Base-by-base conservation (phyloP, 2,797 vertebrate genomes). In the Uromys caudimaculatus region DNA sequence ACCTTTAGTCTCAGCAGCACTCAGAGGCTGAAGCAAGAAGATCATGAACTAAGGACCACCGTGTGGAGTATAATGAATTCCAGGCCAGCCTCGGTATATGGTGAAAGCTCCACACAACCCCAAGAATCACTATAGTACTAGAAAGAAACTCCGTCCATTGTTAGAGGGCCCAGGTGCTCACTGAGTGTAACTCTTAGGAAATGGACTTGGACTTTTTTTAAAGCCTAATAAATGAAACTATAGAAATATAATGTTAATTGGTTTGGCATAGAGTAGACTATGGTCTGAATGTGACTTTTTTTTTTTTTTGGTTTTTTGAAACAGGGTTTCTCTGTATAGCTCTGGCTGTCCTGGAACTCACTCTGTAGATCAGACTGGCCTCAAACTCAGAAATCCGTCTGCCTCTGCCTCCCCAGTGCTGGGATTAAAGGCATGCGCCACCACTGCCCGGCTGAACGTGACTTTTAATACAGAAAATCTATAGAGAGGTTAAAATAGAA, bases 401-500 rank as follows among this genome's bases (percentile, higher is more conserved):
- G n/a, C n/a, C n/a, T n/a, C n/a, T n/a, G n/a, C n/a, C n/a, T n/a
- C n/a, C n/a, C n/a, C n/a, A n/a, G n/a, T n/a, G n/a, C n/a, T n/a
- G n/a, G n/a, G n/a, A n/a, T n/a, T n/a, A n/a, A n/a, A n/a, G n/a
- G n/a, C n/a, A n/a, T n/a, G n/a, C n/a, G n/a, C n/a, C n/a, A n/a
- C n/a, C n/a, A n/a, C n/a, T n/a, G n/a, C n/a, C n/a, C n/a, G n/a
- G n/a, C n/a, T 41, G 10, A 85, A 96, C 94, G 47, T 77, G 32
- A 84, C 38, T 95, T 96, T 96, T 82, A 94, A 86, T 85, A 84
- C 38, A 44, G 83, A 93, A 95, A 91, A 85, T 93, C 84, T 90
- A 60, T 84, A 81, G 58, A 94, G 79, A 93, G 75, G 79, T 88
- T 95, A 94, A 96, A 96, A 83, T 71, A 92, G 82, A 95, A 29